Percentiles rank a stretch among this genome's conserved stretches.
Evolutionary conservation across 2,797 vertebrate species (phyloP).

Genomic region (Coendou prehensilis): DNA sequence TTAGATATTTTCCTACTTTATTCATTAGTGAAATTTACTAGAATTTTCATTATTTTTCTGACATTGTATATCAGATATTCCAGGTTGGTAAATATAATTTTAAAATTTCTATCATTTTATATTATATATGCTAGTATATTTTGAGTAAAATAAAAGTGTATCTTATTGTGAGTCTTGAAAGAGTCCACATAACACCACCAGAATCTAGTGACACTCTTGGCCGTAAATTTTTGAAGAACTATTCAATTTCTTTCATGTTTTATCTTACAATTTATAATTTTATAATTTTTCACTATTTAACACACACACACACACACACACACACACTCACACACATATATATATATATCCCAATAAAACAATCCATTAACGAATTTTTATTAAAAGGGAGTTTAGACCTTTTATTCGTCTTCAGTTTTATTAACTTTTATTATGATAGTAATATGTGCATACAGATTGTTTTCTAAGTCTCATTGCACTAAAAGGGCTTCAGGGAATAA

Average conservation of each 20-base stretch:
- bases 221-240: neutral
- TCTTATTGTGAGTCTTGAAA: neutral
- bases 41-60: neutral
- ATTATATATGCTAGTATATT: neutral
- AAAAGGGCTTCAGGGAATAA: neutral
- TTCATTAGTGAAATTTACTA: neutral
- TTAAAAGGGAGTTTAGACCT: neutral
- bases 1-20: slow-evolving; percentile 31
- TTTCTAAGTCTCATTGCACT: neutral
- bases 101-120: neutral
- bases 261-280: slow-evolving; percentile 35
- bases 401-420: neutral
- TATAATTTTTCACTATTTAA: neutral
- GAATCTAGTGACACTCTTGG: neutral
- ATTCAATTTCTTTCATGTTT: neutral
- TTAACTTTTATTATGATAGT: neutral
- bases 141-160: neutral
- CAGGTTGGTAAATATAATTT: neutral
- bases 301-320: no score
- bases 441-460: neutral
- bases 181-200: neutral
- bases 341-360: neutral
- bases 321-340: no score
- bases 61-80: neutral
- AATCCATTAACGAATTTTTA: neutral